Base-by-base conservation (phyloP, 2,797 vertebrate genomes). In the Podarcis lilfordi region DNA sequence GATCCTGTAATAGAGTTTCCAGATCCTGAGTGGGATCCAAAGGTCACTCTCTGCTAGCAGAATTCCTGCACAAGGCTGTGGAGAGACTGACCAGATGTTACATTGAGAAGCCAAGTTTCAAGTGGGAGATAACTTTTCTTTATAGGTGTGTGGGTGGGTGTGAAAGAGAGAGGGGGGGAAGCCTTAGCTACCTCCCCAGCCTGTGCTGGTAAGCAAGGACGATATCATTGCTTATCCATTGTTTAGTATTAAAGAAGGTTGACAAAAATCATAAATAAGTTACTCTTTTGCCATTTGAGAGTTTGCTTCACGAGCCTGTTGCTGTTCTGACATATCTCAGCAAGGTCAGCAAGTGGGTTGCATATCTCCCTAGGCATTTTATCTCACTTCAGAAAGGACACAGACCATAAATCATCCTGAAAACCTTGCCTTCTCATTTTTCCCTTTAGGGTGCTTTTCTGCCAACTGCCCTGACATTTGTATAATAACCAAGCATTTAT, bases 231-330 rank as follows among this genome's bases (percentile, higher is more conserved):
- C 93, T 91, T 93, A 97, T 96, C 92, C 84, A 95, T 91, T 94
- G 25, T 71, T 92, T 96, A 90, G 86, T 92, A 91, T 92, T 94
- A 77, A 90, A 93, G 86, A 87, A 94, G 94, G 92, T 93, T 91
- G 93, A 59, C 80, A 96, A 96, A 96, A 97, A 97, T 97, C 94
- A 96, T 96, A 97, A 96, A 96, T 94, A 95, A 94, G 91, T 88
- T 96, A 94, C 89, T 89, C 80, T 13, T 90, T 90, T 23, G 95
- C 96, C 96, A 93, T 88, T 15, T 89, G 95, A 96, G 95, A 93
- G 78, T 89, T 89, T 86, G 86, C 90, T 96, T 95, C 95, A 94
- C 93, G 86, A 74, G 94, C 95, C 94, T 92, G 86, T 43, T 91
- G 89, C 90, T 95, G 89, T 88, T 91, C 95, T 94, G 93, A 91